These are phyloP conservation scores for Lithophane socia DNA, from an alignment of 2,888 invertebrate genomes.

Conservation along the genomic window DNA sequence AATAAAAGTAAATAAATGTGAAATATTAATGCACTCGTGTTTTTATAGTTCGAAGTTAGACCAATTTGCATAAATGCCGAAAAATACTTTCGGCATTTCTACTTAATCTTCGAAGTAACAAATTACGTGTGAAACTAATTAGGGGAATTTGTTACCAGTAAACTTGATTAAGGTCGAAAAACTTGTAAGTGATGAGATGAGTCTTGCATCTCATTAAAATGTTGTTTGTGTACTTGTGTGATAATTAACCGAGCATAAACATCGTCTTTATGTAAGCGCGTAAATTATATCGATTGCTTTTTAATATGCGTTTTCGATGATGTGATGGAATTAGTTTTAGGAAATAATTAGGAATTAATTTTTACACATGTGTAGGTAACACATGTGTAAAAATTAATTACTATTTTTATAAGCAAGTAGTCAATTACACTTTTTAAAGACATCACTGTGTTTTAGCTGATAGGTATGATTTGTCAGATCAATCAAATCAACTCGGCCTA, in stretches of 20 bases:
- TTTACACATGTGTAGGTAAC: no score
- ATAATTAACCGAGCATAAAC: slow-evolving; percentile 5
- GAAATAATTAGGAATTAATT: no score
- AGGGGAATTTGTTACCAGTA: slow-evolving; percentile 9
- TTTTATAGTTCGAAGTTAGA: neutral
- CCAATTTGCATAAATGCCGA: slow-evolving; percentile 30
- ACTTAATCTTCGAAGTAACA: slow-evolving; percentile 11
- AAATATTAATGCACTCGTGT: neutral
- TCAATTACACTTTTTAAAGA: no score
- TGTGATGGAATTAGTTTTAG: no score
- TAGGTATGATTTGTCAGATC: no score
- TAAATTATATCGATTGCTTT: neutral
- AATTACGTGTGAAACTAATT: slow-evolving; percentile 35
- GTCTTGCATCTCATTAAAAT: slow-evolving; percentile 22
- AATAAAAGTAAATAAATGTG: neutral
- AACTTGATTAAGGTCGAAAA: slow-evolving; percentile 17
- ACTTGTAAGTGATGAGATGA: slow-evolving; percentile 8
- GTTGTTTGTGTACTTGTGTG: slow-evolving; percentile 9
- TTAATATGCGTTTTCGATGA: neutral
- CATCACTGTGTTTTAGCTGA: no score
- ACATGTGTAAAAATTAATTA: no score
- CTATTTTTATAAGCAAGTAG: no score
- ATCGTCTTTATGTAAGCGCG: neutral
- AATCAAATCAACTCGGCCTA: no score
- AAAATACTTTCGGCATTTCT: neutral